A percentile compares a stretch with the other conserved stretches of the same genome.
phyloP scores from a whole-genome alignment of 2,797 vertebrate genomes.

The Pseudomugil gertrudae region DNA sequence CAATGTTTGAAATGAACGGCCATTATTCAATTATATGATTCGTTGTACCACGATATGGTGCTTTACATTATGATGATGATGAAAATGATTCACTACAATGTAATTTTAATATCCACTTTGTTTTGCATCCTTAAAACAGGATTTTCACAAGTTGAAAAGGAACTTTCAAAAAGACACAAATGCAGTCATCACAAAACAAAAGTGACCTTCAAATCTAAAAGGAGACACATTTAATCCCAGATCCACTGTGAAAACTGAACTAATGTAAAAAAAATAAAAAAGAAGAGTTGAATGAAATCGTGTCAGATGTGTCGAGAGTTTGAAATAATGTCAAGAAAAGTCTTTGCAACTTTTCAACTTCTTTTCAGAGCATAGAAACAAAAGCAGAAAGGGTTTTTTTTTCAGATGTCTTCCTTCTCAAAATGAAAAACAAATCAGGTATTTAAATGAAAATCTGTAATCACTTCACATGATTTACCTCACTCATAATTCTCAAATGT shows the following conservation, averaged over 20 bases:
- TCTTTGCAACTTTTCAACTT: neutral
- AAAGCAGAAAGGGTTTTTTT: neutral
- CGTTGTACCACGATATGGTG: neutral
- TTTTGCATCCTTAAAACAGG: neutral
- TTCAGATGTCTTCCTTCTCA: neutral
- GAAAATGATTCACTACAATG: neutral
- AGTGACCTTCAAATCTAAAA: neutral
- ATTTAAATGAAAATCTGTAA: constrained; percentile 1
- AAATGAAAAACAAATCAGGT: neutral
- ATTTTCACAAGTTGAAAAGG: neutral
- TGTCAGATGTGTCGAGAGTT: neutral
- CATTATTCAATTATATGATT: neutral
- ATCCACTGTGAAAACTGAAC: neutral
- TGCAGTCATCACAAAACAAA: neutral
- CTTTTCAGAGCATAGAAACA: neutral
- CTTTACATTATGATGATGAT: neutral
- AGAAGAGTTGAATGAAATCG: neutral
- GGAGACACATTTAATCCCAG: neutral
- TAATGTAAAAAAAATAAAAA: too few species aligned
- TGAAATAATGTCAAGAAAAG: neutral
- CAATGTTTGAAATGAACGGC: neutral
- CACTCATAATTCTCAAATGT: constrained; percentile 4
- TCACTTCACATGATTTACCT: neutral
- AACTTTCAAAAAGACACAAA: neutral
- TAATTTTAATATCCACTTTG: neutral